Conservation (phyloP, 2,888 invertebrate genomes). For the Lathronympha strigana region DNA sequence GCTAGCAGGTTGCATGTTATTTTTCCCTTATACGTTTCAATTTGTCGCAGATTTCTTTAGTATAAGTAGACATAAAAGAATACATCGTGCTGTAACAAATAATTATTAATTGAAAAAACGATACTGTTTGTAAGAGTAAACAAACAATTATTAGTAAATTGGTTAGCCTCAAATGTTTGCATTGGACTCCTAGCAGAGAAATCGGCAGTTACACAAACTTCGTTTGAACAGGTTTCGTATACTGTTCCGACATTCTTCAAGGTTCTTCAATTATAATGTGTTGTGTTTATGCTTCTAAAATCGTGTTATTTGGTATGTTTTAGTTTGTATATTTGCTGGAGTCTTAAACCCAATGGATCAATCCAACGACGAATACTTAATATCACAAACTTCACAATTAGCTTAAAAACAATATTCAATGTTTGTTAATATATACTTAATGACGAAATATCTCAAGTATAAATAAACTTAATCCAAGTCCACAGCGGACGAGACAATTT, state of each 20-base stretch:
- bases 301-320: too few relatives aligned
- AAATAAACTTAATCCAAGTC: slow-evolving; percentile 35
- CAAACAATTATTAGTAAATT: slow-evolving; percentile 38
- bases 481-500: slow-evolving; percentile 50
- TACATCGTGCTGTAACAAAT: background rate
- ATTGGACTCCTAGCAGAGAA: slow-evolving; percentile 9
- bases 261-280: background rate
- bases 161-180: slow-evolving; percentile 26
- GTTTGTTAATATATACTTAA: background rate
- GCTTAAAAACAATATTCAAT: too few relatives aligned
- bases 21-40: slow-evolving; percentile 1
- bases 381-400: too few relatives aligned
- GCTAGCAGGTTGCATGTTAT: background rate
- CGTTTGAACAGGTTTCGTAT: background rate
- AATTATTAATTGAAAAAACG: background rate
- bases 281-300: too few relatives aligned
- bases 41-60: background rate
- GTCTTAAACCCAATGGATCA: too few relatives aligned
- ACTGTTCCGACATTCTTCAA: background rate
- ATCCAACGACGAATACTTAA: background rate
- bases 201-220: slow-evolving; percentile 3
- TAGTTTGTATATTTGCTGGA: too few relatives aligned
- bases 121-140: background rate
- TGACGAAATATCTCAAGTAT: background rate
- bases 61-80: background rate